Evolutionary conservation across 2,113 vertebrate species (phyloP), one percentile per base, ranked within the genome.

Genomic region (Nibea coibor): DNA sequence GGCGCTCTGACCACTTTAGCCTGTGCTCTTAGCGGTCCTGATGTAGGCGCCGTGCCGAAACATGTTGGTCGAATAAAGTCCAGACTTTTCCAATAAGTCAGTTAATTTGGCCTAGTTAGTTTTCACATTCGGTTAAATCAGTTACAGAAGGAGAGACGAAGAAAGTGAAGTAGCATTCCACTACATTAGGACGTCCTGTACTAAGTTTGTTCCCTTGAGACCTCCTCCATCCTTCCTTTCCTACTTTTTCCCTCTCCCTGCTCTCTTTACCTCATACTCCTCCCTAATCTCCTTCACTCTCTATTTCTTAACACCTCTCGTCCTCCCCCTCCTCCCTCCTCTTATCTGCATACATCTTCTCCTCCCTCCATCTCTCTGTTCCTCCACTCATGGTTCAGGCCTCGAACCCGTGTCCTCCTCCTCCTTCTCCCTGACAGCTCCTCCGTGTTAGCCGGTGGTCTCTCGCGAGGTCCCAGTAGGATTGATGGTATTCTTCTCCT

Each of bases 371-470:
- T 78, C 75, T 61, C 72, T 47, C 31, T 47, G 62, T 73, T 74
- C 71, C 84, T 88, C 82, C 81, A 59, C 75, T 88, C 78, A 54
- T 69, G 80, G 82, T 84, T 88, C 79, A 87, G 86, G 82, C 59
- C 88, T 87, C 76, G 5, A 84, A 87, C 82, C 77, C 65, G 3
- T 79, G 65, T 88, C 79, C 78, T 81, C 80, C 75, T 71, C 67
- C 54, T 86, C 68, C 73, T 85, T 65, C 79, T 81, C 51, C 47
- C 22, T 14, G n/a, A 45, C 78, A 64, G n/a, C 79, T 77, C 78
- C 76, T 86, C 89, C 42, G 24, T 88, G 80, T 92, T 92, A 83
- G 88, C 86, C 64, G 91, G 91, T 91, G 90, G 91, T 92, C 91
- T 90, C 64, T 76, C 6, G n/a, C 68, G 4, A 68, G 26, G 84